Evolutionary conservation across 2,113 vertebrate species (phyloP).

Genomic region (Stercorarius parasiticus): DNA sequence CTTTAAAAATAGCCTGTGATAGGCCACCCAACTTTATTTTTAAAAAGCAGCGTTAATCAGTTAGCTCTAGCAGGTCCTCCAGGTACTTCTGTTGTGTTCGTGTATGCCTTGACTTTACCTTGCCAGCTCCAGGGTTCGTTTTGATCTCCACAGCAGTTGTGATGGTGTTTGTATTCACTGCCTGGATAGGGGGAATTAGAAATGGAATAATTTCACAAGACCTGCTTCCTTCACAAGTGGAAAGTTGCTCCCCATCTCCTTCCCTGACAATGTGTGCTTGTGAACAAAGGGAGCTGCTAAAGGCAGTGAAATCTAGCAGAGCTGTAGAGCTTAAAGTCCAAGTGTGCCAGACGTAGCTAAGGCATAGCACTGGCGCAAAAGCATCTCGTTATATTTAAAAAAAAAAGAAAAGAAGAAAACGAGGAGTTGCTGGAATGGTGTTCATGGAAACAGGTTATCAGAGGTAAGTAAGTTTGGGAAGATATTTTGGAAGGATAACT

Average conservation of each 20-base stretch:
- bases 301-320: not conserved
- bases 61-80: not conserved
- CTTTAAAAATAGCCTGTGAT: not conserved
- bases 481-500: not conserved
- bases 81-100: not conserved
- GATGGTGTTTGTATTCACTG: not conserved
- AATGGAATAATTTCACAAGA: not conserved
- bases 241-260: not conserved
- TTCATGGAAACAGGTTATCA: not conserved
- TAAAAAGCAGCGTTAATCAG: rapidly evolving
- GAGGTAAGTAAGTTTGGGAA: not conserved
- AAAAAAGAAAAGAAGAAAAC: not conserved
- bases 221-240: not conserved
- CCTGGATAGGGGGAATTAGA: not conserved
- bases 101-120: too few relatives aligned
- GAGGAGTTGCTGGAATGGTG: not conserved
- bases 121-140: not conserved
- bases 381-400: not conserved
- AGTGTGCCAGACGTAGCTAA: not conserved
- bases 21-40: not conserved
- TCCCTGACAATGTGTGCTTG: not conserved
- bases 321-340: not conserved
- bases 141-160: not conserved
- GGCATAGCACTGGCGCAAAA: not conserved
- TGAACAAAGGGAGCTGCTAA: not conserved